Evolutionary conservation across 2,797 vertebrate genomes (phyloP).

Genomic region (Echeneis naucrates): DNA sequence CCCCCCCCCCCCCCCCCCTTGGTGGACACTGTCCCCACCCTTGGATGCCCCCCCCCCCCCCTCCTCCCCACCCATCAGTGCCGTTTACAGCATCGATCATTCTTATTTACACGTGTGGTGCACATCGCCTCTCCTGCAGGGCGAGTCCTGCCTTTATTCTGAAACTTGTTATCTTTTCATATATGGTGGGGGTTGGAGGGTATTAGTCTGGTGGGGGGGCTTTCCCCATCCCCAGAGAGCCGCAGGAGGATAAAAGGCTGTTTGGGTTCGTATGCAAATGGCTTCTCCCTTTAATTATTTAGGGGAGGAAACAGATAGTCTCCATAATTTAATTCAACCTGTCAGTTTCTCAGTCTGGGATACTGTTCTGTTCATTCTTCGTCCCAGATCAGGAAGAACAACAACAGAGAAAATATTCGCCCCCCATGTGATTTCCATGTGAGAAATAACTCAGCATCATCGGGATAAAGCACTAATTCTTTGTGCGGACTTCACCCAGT

Average conservation of each 20-base stretch:
- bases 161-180: constrained; percentile 2
- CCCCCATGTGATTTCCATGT: constrained; percentile 61
- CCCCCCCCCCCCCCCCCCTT: not conserved
- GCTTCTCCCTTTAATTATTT: constrained; percentile 75
- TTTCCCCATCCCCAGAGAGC: constrained; percentile 26
- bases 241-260: constrained; percentile 43
- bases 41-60: not conserved
- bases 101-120: not conserved
- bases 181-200: not conserved
- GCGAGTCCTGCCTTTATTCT: constrained; percentile 6
- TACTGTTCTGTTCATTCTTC: not conserved
- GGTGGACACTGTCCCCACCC: constrained; percentile 28
- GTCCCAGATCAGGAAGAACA: constrained; percentile 2
- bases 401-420: constrained; percentile 45
- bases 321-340: constrained; percentile 24
- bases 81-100: not conserved
- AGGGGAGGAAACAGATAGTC: constrained; percentile 61
- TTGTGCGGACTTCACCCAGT: no score
- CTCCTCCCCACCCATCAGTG: no score
- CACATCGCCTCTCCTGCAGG: not conserved
- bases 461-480: not conserved
- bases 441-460: constrained; percentile 44
- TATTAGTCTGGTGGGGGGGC: no score
- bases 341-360: constrained; percentile 13
- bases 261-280: constrained; percentile 86